A percentile compares a stretch with the other conserved stretches of the same genome.
These are phyloP conservation scores for Siderastrea radians DNA, from an alignment of 92 coral and sea anemone genomes.

Conservation along the genomic window DNA sequence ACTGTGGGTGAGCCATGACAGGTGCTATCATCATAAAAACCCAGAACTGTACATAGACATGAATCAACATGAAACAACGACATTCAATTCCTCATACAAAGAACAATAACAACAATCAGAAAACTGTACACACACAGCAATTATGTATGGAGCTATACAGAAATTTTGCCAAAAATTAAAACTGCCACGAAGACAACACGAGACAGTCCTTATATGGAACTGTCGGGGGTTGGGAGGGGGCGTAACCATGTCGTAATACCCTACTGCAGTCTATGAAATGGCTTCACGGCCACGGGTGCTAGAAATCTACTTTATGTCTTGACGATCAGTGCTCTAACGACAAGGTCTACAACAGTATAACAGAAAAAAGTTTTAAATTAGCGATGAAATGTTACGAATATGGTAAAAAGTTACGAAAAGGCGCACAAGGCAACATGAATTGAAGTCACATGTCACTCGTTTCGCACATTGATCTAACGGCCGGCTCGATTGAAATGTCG, in stretches of 20 bases:
- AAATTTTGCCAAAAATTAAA: background rate
- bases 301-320: no score
- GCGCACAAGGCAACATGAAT: background rate
- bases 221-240: conserved; percentile 50
- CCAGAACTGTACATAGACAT: no score
- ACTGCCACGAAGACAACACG: background rate
- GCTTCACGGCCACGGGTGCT: background rate
- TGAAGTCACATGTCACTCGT: background rate
- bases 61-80: no score
- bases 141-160: background rate
- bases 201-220: conserved; percentile 35
- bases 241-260: conserved; percentile 18
- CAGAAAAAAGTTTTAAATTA: no score
- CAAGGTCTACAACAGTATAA: no score
- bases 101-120: background rate
- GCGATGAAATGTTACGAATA: background rate
- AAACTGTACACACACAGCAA: background rate
- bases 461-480: background rate
- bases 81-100: no score
- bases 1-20: no score
- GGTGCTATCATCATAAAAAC: no score
- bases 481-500: background rate
- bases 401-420: background rate
- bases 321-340: no score
- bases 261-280: background rate